These are phyloP conservation scores for Harpegnathos saltator DNA, from an alignment of 1,140 invertebrate species.

Conservation along the genomic window DNA sequence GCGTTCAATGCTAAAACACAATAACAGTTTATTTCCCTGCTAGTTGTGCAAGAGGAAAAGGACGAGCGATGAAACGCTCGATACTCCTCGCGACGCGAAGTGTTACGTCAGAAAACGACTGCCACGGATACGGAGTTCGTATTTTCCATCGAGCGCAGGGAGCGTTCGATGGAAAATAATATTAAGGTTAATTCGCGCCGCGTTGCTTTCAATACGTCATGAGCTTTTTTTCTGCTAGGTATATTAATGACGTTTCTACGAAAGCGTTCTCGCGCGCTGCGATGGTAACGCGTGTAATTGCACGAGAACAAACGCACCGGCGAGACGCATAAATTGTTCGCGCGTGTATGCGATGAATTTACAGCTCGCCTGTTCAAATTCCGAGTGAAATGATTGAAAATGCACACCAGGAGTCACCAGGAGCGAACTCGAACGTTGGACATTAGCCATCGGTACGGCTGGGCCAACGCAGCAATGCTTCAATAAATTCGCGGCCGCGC, in stretches of 20 bases:
- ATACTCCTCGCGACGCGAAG: background rate
- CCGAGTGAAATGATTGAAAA: conserved; percentile 35
- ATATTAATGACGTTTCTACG: conserved; percentile 41
- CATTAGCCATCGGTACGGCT: conserved; percentile 20
- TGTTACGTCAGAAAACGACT: conserved; percentile 3
- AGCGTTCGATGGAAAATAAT: conserved; percentile 52
- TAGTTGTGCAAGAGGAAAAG: background rate
- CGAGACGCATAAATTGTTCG: conserved; percentile 37
- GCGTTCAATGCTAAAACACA: background rate
- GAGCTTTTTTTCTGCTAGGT: conserved; percentile 36
- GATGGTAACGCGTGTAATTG: conserved; percentile 39
- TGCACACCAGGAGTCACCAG: conserved; percentile 30
- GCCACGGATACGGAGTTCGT: background rate
- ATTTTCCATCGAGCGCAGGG: background rate
- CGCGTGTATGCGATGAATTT: conserved; percentile 38
- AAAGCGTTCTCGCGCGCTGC: conserved; percentile 51
- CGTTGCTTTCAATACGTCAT: conserved; percentile 38
- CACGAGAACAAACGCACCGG: conserved; percentile 37
- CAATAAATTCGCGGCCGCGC: conserved; percentile 1
- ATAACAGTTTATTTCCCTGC: background rate
- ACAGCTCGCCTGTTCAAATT: conserved; percentile 40
- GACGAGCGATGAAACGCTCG: background rate
- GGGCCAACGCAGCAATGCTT: background rate
- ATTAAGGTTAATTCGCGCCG: conserved; percentile 58
- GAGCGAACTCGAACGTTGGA: background rate